Evolutionary conservation across 2,113 vertebrate genomes (phyloP), one percentile per base, ranked within the genome.

Genomic region (Zeus faber): DNA sequence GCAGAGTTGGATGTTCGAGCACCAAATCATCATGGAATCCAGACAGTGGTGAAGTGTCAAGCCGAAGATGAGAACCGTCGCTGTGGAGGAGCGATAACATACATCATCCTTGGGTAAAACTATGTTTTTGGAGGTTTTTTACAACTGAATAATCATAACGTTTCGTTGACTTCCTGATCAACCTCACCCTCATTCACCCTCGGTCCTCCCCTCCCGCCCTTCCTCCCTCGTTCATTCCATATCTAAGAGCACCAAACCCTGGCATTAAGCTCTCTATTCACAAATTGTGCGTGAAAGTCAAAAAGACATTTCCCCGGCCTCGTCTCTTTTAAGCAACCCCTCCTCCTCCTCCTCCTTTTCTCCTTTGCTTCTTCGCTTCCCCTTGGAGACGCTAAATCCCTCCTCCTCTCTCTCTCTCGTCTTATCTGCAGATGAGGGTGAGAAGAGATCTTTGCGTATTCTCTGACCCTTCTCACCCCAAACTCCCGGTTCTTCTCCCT

Each of bases 201-300:
- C n/a, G n/a, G n/a, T n/a, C n/a, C n/a, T n/a, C n/a, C n/a, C n/a
- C n/a, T n/a, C n/a, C n/a, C n/a, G n/a, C n/a, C n/a, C n/a, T n/a
- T n/a, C n/a, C 37, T 13, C 10, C 24, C 26, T 21, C 40, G 31
- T 47, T 8, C 18, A 14, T 49, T 17, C 10, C 23, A 37, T 56
- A 22, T 52, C 49, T 24, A 1, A 50, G 52, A 65, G 31, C 31
- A 25, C 14, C 10, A 63, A 69, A 72, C 67, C 62, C 29, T 21
- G 25, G 5, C 57, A 45, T 70, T 59, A 29, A 55, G 51, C 37
- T 20, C 21, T 54, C 46, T 54, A 44, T 64, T 72, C 17, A 59
- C 24, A 83, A 66, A 27, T 62, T 46, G 22, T 54, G 39, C 67
- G 31, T 67, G 31, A 62, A 58, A 63, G 47, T 17, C 20, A 65